Conservation (phyloP, 2,888 invertebrate genomes). For the Anagyrus pseudococci region DNA sequence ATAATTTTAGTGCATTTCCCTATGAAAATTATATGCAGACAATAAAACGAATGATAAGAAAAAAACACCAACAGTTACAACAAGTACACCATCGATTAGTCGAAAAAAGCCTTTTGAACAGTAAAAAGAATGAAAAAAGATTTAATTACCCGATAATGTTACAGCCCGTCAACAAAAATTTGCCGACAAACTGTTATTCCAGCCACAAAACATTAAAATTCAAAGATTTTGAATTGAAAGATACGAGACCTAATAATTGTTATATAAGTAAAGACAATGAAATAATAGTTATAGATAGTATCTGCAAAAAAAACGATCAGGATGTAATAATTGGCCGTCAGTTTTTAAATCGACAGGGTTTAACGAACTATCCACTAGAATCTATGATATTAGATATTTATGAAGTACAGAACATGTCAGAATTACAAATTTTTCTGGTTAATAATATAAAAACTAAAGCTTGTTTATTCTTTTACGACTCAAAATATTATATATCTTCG, state of each 20-base stretch:
- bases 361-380: not conserved
- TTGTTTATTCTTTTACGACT: not conserved
- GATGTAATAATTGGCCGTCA: not conserved
- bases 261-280: not conserved
- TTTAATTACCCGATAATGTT: not conserved
- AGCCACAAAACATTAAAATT: not conserved
- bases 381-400: not conserved
- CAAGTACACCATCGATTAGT: not conserved
- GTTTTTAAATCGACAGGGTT: not conserved
- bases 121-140: not conserved
- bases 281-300: not conserved
- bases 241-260: not conserved
- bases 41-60: not conserved
- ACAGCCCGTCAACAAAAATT: not conserved
- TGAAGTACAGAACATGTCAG: not conserved
- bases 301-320: not conserved
- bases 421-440: not conserved
- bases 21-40: not conserved
- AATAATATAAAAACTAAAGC: not conserved
- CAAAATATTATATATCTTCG: too few relatives aligned
- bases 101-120: too few relatives aligned
- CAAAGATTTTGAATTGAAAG: not conserved
- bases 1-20: conserved; percentile 19
- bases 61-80: not conserved
- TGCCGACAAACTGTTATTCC: not conserved